Percentiles rank a stretch among this genome's conserved stretches.
phyloP scores from a whole-genome alignment of 1,140 invertebrate genomes.

The Teleogryllus occipitalis region DNA sequence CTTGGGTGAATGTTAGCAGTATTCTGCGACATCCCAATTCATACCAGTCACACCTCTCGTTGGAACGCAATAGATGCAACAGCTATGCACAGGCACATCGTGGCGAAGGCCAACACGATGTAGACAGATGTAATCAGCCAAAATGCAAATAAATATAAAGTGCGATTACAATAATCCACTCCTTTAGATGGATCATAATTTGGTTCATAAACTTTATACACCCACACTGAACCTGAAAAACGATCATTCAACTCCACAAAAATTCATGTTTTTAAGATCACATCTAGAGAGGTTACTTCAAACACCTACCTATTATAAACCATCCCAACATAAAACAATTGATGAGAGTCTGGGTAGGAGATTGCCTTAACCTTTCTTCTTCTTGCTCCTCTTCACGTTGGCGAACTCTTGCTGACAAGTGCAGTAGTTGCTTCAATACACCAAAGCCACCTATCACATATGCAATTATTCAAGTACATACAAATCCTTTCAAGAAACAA shows the following conservation, averaged over 20 bases:
- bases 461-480: too few species aligned
- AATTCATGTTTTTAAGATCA: too few species aligned
- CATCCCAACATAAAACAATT: conserved; percentile 58
- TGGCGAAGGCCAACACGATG: conserved; percentile 45
- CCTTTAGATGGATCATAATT: conserved; percentile 43
- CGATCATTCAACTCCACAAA: background rate
- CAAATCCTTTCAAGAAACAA: too few species aligned
- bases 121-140: conserved; percentile 56
- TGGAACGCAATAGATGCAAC: conserved; percentile 43
- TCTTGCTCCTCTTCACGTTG: conserved; percentile 44
- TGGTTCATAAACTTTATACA: conserved; percentile 55
- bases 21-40: too few species aligned
- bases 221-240: conserved; percentile 51
- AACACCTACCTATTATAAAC: conserved; percentile 51
- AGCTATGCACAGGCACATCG: conserved; percentile 46
- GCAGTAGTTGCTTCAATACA: conserved; percentile 50
- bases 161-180: conserved; percentile 51
- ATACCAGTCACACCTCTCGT: conserved; percentile 23
- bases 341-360: conserved; percentile 48
- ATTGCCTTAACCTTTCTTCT: conserved; percentile 44
- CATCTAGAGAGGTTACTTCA: background rate
- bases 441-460: conserved; percentile 43
- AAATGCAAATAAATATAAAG: conserved; percentile 57
- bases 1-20: too few species aligned
- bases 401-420: conserved; percentile 43